Conservation (phyloP, 2,888 invertebrate genomes). For the Oxyscelio sp. region DNA sequence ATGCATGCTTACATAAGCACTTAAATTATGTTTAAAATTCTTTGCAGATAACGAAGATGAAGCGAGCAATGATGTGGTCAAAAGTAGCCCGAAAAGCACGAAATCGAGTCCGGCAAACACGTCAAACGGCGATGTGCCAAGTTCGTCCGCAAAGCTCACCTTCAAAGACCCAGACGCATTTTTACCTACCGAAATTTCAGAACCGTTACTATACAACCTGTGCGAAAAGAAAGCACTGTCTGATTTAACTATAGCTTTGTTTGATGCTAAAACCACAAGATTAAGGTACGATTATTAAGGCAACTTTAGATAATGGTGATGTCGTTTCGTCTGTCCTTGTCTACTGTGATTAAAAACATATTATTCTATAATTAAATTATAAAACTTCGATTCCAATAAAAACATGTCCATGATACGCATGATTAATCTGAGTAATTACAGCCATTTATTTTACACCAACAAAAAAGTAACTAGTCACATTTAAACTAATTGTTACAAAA, state of each 20-base stretch:
- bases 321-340: too few relatives aligned
- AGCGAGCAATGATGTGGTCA: slow-evolving; percentile 47
- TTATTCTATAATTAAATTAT: too few relatives aligned
- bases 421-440: too few relatives aligned
- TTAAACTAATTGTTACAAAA: too few relatives aligned
- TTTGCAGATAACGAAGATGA: slow-evolving; percentile 68
- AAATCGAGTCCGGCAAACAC: slow-evolving; percentile 73
- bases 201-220: slow-evolving; percentile 90
- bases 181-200: slow-evolving; percentile 90
- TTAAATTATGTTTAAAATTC: too few relatives aligned
- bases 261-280: slow-evolving; percentile 90
- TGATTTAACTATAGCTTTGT: slow-evolving; percentile 91
- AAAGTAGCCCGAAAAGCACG: slow-evolving; percentile 67
- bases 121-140: slow-evolving; percentile 76
- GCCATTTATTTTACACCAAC: too few relatives aligned
- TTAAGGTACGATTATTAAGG: slow-evolving; percentile 87
- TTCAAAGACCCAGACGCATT: slow-evolving; percentile 90
- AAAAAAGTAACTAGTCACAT: too few relatives aligned
- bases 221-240: slow-evolving; percentile 90
- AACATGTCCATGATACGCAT: too few relatives aligned
- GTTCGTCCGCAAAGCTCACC: slow-evolving; percentile 83
- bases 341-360: too few relatives aligned
- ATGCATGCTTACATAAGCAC: too few relatives aligned
- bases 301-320: too few relatives aligned
- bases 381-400: too few relatives aligned